Base-by-base conservation (phyloP, 2,797 vertebrate species). In the Hoplostethus mediterraneus region DNA sequence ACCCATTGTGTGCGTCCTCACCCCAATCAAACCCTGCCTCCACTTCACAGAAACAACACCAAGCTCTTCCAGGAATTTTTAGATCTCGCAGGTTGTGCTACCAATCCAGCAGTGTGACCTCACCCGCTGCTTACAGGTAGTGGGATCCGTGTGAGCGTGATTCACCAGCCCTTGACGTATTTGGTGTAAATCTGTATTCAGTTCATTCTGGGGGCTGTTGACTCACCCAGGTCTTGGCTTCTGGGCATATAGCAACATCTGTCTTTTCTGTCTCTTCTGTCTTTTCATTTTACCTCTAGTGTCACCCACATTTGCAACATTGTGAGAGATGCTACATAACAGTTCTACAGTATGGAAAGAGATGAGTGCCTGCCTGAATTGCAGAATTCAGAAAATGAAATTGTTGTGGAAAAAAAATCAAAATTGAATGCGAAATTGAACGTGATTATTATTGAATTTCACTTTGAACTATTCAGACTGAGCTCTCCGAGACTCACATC, bases 171-270 rank as follows among this genome's bases (percentile, higher is more conserved):
- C 21, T 17, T 21, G 9, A 21, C 49, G 17, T 25, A 17, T 10
- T 14, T 21, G 17, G 49, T 49, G n/a, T 49, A 21, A 21, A 49
- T 49, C 16, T 14, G 28, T 73, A 61, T 67, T 77, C 14, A 21
- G 3, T 76, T 89, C 81, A 84, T 84, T 90, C 77, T 86, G 67
- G 51, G 60, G 21, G 36, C 58, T 49, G 61, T n/a, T 86, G 86
- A 87, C 80, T 89, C 86, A 89, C 70, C 45, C 64, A 0, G 44
- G 61, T 65, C 56, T 76, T 40, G 0, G 61, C 60, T 44, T 48
- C 49, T n/a, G 33, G 59, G 61, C 54, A 67, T 45, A 56, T 17
- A 5, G 68, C 31, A 52, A 73, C 59, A 67, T 63, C 1, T 36
- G 33, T 36, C 5, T 36, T 36, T 36, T 65, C 28, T 28, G 28